These are phyloP conservation scores for Varanus salvator DNA, from an alignment of 2,113 vertebrate genomes.

Conservation along the genomic window DNA sequence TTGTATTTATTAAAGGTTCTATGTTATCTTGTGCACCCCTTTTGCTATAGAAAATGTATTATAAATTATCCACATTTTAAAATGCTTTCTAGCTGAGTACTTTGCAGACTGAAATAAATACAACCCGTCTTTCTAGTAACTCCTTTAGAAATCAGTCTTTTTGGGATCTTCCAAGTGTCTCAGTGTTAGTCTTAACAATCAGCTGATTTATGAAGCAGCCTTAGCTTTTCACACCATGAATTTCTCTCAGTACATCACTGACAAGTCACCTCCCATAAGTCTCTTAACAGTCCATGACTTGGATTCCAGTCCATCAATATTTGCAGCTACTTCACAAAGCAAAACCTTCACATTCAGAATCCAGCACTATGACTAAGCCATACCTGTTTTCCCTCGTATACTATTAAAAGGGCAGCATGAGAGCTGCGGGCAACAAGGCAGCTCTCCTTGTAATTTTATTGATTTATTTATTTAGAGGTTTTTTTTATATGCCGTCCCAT, in stretches of 20 bases:
- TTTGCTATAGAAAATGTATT: neutral
- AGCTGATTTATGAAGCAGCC: neutral
- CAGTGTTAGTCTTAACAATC: neutral
- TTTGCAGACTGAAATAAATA: neutral
- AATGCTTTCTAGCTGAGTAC: neutral
- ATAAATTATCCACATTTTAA: neutral
- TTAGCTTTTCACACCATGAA: neutral
- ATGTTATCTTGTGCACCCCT: neutral
- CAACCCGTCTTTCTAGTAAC: neutral
- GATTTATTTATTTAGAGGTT: no score
- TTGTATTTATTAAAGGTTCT: neutral
- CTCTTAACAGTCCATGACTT: neutral
- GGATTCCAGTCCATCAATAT: neutral
- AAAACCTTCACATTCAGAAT: constrained; percentile 14
- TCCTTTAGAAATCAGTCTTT: neutral
- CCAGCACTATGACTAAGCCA: neutral
- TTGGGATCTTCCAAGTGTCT: neutral
- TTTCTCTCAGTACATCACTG: neutral
- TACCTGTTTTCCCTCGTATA: constrained; percentile 21
- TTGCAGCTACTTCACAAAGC: neutral
- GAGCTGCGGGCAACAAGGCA: constrained; percentile 22
- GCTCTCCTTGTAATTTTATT: constrained; percentile 35
- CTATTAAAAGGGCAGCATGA: constrained; percentile 32
- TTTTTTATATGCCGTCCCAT: no score
- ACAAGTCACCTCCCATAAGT: neutral